These are phyloP conservation scores for Elysia crispata DNA, from an alignment of 2,888 invertebrate species.

Conservation along the genomic window DNA sequence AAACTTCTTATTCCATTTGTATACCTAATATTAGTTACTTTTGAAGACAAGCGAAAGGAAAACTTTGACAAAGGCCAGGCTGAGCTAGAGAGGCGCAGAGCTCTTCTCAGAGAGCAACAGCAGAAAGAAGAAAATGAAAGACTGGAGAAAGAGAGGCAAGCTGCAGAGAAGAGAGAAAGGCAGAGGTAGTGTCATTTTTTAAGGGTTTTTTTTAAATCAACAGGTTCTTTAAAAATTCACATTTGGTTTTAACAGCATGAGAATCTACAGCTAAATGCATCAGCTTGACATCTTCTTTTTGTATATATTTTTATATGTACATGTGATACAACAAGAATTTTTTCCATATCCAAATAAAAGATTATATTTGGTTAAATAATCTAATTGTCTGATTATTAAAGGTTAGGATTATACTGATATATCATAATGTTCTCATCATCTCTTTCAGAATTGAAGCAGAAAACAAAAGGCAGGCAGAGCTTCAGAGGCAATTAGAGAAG, in stretches of 20 bases:
- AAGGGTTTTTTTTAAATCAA: no score
- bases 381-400: no score
- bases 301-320: no score
- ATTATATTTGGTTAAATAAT: no score
- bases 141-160: constrained; percentile 80
- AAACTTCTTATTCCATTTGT: no score
- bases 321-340: no score
- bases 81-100: constrained; percentile 93
- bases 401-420: no score
- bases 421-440: neutral
- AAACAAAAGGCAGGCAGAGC: constrained; percentile 90
- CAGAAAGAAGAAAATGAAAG: constrained; percentile 83
- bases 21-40: constrained; percentile 79
- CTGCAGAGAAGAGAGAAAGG: constrained; percentile 93
- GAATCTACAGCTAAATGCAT: no score
- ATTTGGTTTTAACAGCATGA: no score
- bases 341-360: no score
- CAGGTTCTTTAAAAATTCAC: no score
- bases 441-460: constrained; percentile 82
- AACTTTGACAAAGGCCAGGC: constrained; percentile 99
- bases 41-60: constrained; percentile 97
- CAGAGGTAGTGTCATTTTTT: constrained; percentile 66
- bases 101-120: constrained; percentile 91
- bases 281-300: no score
- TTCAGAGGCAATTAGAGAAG: constrained; percentile 88